Evolutionary conservation across 2,888 invertebrate species (phyloP).

Genomic region (Diaprepes abbreviatus): DNA sequence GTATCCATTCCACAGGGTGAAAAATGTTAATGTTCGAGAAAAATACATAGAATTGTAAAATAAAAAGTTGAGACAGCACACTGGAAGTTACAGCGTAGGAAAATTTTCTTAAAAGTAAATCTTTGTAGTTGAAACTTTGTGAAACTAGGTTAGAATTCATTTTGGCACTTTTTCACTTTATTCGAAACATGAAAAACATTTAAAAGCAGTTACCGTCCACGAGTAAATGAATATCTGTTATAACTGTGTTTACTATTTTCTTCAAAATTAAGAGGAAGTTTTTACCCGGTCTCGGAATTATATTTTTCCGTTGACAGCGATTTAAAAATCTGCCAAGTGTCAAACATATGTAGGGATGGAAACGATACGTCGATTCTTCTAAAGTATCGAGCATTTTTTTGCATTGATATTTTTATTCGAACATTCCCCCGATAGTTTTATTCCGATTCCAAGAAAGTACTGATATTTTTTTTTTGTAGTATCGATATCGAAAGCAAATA

Average conservation of each 20-base stretch:
- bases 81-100: slow-evolving; percentile 66
- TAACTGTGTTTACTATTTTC: too few relatives aligned
- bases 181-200: not conserved
- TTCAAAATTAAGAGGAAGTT: too few relatives aligned
- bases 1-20: slow-evolving; percentile 78
- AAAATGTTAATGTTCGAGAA: slow-evolving; percentile 74
- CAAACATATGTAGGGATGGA: not conserved
- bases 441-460: too few relatives aligned
- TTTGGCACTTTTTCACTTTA: slow-evolving; percentile 8
- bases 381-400: too few relatives aligned
- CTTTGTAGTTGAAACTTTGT: slow-evolving; percentile 70
- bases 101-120: slow-evolving; percentile 72
- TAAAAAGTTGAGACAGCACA: slow-evolving; percentile 62
- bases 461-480: too few relatives aligned
- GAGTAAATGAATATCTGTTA: too few relatives aligned
- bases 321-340: not conserved
- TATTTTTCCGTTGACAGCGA: slow-evolving; percentile 11
- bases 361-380: too few relatives aligned
- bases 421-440: too few relatives aligned
- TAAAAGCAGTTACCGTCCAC: not conserved
- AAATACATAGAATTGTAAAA: slow-evolving; percentile 65
- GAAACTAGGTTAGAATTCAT: slow-evolving; percentile 45
- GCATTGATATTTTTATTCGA: too few relatives aligned
- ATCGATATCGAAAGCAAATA: too few relatives aligned
- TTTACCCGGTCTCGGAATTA: not conserved